Percentiles rank a stretch among this genome's conserved stretches.
Conservation (phyloP, 2,888 invertebrate species). For the Meliscaeva auricollis region DNA sequence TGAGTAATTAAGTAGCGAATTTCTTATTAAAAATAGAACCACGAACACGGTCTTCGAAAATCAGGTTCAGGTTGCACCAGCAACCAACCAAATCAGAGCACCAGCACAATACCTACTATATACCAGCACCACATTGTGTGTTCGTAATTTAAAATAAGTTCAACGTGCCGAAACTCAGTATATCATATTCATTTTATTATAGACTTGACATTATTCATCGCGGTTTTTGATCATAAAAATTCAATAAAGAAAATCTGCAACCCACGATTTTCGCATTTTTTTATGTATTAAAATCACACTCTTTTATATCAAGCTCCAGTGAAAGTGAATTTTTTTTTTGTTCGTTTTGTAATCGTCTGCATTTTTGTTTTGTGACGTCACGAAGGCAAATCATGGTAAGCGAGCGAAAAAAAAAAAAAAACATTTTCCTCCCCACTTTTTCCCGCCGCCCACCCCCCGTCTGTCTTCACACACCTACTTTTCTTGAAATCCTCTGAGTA, state of each 20-base stretch:
- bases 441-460: neutral
- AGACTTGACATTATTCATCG: neutral
- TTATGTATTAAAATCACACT: constrained; percentile 35
- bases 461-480: neutral
- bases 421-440: constrained; percentile 25
- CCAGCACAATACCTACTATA: neutral
- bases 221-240: neutral
- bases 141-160: constrained; percentile 12
- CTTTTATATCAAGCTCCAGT: constrained; percentile 26
- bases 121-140: constrained; percentile 27
- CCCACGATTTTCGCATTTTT: constrained; percentile 1
- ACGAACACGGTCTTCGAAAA: constrained; percentile 31
- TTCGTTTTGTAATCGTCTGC: constrained; percentile 63
- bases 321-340: constrained; percentile 53
- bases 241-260: neutral
- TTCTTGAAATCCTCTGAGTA: neutral
- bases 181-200: constrained; percentile 36
- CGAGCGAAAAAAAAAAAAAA: constrained; percentile 56
- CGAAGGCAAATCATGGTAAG: constrained; percentile 61
- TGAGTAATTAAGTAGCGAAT: constrained; percentile 62
- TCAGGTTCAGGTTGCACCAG: constrained; percentile 61
- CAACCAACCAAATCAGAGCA: constrained; percentile 4
- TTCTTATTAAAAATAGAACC: constrained; percentile 69
- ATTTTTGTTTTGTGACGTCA: constrained; percentile 73
- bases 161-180: constrained; percentile 12